Conservation (phyloP, 2,797 vertebrate species). For the Pseudochirops cupreus region DNA sequence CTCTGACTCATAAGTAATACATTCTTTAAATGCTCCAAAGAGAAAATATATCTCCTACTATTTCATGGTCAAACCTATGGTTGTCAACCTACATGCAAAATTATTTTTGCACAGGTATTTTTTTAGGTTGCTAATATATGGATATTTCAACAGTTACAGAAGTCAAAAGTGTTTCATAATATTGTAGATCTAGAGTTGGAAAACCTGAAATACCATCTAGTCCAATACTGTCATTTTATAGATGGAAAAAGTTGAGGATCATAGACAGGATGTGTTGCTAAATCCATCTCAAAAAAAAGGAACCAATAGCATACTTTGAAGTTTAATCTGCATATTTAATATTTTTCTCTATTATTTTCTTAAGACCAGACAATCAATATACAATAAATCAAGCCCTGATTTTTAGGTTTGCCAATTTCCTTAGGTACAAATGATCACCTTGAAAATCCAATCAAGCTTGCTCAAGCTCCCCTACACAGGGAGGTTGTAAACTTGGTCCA, state of each 20-base stretch:
- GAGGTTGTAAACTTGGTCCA: neutral
- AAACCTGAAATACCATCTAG: neutral
- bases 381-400: neutral
- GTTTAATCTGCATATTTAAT: neutral
- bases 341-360: neutral
- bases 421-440: neutral
- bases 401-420: neutral
- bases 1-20: neutral
- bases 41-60: neutral
- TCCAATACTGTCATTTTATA: neutral
- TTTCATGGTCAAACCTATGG: neutral
- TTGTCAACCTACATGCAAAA: neutral
- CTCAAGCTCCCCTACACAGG: neutral
- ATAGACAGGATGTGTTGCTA: neutral
- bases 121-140: neutral
- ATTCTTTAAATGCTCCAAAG: neutral
- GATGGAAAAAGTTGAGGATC: neutral
- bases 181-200: neutral
- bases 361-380: neutral
- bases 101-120: neutral
- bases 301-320: neutral
- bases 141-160: neutral
- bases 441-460: neutral
- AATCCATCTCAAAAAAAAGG: neutral
- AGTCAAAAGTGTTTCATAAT: neutral